phyloP scores from a whole-genome alignment of 2,113 vertebrate genomes.

The Ptilonorhynchus violaceus region DNA sequence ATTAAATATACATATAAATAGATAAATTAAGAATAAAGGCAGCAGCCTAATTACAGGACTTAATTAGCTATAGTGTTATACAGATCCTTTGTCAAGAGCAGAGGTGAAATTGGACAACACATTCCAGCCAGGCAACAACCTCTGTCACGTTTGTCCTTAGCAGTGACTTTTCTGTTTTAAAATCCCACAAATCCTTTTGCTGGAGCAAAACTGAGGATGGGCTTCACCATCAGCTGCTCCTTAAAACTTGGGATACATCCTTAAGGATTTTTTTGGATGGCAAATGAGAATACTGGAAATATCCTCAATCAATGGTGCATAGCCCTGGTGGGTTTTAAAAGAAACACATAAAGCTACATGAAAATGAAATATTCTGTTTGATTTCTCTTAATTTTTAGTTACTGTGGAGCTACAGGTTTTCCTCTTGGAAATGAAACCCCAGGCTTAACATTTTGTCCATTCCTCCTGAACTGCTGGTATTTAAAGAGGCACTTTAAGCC shows the following conservation, averaged over 20 bases:
- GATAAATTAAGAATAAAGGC: background rate
- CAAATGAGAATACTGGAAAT: background rate
- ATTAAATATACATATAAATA: background rate
- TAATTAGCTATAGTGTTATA: background rate
- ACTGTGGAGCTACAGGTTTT: background rate
- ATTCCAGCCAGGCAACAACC: background rate
- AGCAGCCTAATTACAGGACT: background rate
- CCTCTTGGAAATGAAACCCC: background rate
- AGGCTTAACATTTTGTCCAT: background rate
- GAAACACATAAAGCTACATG: background rate
- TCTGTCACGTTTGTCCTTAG: background rate
- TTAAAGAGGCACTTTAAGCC: background rate
- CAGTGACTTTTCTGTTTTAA: background rate
- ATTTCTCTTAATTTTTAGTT: background rate
- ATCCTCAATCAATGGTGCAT: fast-evolving
- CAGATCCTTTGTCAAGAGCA: background rate
- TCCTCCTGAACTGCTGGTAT: background rate
- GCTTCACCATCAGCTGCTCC: background rate
- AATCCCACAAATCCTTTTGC: background rate
- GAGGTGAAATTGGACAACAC: background rate
- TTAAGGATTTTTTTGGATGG: background rate
- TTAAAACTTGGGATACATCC: background rate
- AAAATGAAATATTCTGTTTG: background rate
- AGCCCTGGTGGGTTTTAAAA: background rate
- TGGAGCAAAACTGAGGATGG: background rate